Conservation (phyloP, 2,888 invertebrate genomes). For the Caenorhabditis japonica region DNA sequence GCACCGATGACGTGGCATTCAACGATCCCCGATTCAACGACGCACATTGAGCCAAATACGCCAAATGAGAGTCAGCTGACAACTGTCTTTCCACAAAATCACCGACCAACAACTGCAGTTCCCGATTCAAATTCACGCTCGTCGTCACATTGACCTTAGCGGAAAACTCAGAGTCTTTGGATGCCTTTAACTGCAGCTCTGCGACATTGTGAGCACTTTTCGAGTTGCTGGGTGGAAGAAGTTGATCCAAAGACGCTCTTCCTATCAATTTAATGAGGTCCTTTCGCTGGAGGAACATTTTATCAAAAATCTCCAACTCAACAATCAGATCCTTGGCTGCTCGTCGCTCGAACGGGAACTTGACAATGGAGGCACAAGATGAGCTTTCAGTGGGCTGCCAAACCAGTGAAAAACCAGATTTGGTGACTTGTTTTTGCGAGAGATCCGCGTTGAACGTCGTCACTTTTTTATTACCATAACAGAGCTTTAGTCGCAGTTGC, state of each 20-base stretch:
- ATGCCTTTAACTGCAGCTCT: conserved; percentile 71
- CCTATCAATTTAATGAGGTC: conserved; percentile 72
- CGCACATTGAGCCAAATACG: conserved; percentile 73
- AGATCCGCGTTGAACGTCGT: conserved; percentile 76
- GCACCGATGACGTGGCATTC: conserved; percentile 66
- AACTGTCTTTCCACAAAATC: conserved; percentile 68
- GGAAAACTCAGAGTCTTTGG: conserved; percentile 67
- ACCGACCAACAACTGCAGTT: conserved; percentile 75
- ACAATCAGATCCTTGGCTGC: conserved; percentile 58
- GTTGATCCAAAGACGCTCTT: conserved; percentile 64
- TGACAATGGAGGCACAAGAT: conserved; percentile 74
- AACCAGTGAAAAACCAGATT: conserved; percentile 75
- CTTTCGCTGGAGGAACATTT: conserved; percentile 78
- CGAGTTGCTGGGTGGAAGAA: conserved; percentile 77
- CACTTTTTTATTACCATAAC: conserved; percentile 77
- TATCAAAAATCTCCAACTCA: conserved; percentile 75
- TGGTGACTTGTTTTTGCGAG: conserved; percentile 76
- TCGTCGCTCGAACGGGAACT: conserved; percentile 76
- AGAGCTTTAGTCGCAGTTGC: conserved; percentile 74
- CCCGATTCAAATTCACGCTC: conserved; percentile 76
- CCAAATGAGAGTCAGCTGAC: conserved; percentile 70
- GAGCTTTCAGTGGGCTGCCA: conserved; percentile 76
- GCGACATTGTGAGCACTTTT: conserved; percentile 75
- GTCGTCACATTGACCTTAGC: conserved; percentile 75
- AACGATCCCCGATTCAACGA: conserved; percentile 72